Evolutionary conservation across 2,797 vertebrate genomes (phyloP), one percentile per base, ranked within the genome.

Genomic region (Sebastes cheni): DNA sequence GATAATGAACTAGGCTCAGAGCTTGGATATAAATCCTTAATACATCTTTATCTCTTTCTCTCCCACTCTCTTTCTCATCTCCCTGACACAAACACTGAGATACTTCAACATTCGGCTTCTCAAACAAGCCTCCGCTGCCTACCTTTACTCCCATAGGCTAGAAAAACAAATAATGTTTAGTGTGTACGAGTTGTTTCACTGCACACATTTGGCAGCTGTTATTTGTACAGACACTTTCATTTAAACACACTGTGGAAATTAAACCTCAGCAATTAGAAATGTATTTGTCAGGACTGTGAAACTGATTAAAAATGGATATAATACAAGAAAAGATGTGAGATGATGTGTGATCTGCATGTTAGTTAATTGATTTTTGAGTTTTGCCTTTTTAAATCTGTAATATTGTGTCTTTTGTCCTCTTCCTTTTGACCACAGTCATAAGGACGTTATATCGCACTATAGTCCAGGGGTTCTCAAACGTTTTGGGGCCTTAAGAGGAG

Each of bases 1-100:
- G 76, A 86, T 87, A 87, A 84, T 77, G 64, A 83, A 84, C 30
- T 62, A 52, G 73, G 70, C 58, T 80, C 68, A 68, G 64, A 50
- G 72, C 70, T 64, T 36, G 25, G 23, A 80, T 74, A 60, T 72
- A 72, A 84, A 80, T 72, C 71, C 73, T 74, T 79, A 68, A 84
- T 78, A 64, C 77, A 34, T 78, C 62, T 79, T 79, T 85, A 81
- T 87, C 75, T 78, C 75, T 74, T 29, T 46, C 68, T 64, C 58
- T 67, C 60, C 72, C 77, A 70, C 82, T 72, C 77, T 20, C 62
- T 27, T 75, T 54, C 72, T 79, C 61, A 72, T 81, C 69, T 69
- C 32, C 54, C 54, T n/a, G 22, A 77, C 58, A 79, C 72, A 83
- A 67, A 79, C 71, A 59, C 29, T 14, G 22, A 67, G 23, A 59